A percentile compares a stretch with the other conserved stretches of the same genome.
Evolutionary conservation across 2,113 vertebrate genomes (phyloP).

Genomic region (Ictidomys tridecemlineatus): DNA sequence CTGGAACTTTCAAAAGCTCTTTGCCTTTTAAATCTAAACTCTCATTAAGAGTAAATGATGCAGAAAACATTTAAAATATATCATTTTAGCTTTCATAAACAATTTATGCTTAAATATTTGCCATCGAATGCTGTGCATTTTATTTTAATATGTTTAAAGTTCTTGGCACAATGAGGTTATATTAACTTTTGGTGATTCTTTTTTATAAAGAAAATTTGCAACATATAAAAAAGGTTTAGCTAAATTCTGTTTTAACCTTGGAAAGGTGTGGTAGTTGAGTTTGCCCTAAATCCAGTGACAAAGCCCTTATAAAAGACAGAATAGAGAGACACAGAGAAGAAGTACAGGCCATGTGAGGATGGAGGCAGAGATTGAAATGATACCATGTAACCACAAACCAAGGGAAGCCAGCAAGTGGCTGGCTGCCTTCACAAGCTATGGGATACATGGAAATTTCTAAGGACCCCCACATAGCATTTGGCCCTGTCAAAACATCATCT

Average conservation of each 20-base stretch:
- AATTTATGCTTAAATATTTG: neutral
- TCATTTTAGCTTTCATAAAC: neutral
- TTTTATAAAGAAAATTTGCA: neutral
- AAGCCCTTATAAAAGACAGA: accelerated
- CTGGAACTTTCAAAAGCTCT: neutral
- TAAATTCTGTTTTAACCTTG: neutral
- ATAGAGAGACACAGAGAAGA: accelerated
- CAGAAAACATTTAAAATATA: neutral
- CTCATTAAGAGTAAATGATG: neutral
- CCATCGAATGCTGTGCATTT: neutral
- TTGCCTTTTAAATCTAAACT: neutral
- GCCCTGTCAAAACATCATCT: accelerated
- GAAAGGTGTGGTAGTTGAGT: accelerated
- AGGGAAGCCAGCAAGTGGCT: accelerated
- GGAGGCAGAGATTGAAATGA: no score
- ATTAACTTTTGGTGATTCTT: neutral
- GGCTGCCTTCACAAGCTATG: no score
- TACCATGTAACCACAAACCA: accelerated
- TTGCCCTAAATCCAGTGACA: neutral
- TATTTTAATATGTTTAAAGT: neutral
- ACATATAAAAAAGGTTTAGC: neutral
- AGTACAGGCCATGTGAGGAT: accelerated
- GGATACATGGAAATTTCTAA: neutral
- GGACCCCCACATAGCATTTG: accelerated
- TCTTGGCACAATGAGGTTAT: neutral